Base-by-base conservation (phyloP, 2,797 vertebrate species). In the Xiphorhynchus erythropygius region DNA sequence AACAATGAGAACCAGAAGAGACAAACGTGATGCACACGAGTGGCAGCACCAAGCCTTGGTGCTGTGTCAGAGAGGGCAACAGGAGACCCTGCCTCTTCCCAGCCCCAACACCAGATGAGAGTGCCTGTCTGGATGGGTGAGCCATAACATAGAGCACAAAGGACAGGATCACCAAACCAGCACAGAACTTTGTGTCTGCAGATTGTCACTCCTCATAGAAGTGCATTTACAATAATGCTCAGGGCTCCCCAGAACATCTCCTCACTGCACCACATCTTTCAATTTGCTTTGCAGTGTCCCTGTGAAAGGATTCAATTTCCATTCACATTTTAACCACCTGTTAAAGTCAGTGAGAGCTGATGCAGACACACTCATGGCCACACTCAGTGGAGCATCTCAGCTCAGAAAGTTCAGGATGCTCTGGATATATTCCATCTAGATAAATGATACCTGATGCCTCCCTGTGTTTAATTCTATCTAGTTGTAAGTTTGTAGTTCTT, bases 1-100 rank as follows among this genome's bases (percentile, higher is more conserved):
- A 77, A 8, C n/a, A 75, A 17, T 5, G 39, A 74, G 50, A 81
- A 44, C 17, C 14, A 76, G 47, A 62, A 60, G 17, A 56, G 49
- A 56, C 0, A 5, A 37, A 41, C 0, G 0, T 33, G 64, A 33
- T 42, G 47, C 21, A 62, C 10, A 27, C 0, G 2, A 11, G 33
- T 73, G 55, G 14, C 73, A 79, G 44, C 59, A 32, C 9, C 25
- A 42, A 27, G 27, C 12, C 35, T 32, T 28, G 47, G 44, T 35
- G 28, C n/a, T 49, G 19, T 64, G 24, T 16, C 52, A 80, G 49
- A 80, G 52, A 46, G 3, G 68, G n/a, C 35, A 76, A 49, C 5
- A 69, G n/a, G 56, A 73, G 41, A 60, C 9, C 6, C 15, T 18
- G 27, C 17, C 1, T 9, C 15, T 75, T 30, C 49, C 18, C 30